phyloP scores from a whole-genome alignment of 2,113 vertebrate genomes.

The Chionomys nivalis region DNA sequence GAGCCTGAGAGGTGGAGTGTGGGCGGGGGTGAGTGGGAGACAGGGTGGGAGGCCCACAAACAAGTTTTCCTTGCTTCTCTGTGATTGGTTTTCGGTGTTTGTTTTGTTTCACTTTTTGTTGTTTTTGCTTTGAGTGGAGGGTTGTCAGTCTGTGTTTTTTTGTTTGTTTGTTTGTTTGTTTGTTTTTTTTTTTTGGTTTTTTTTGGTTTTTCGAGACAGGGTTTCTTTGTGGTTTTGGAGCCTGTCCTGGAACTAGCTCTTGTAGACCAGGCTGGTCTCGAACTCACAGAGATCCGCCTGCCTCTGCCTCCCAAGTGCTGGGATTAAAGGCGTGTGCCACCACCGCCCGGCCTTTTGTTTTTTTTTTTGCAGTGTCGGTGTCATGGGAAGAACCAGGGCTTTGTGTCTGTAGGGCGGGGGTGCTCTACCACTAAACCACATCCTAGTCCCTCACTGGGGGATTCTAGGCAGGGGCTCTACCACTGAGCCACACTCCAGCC shows the following conservation, averaged over 20 bases:
- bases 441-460: neutral
- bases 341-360: no score
- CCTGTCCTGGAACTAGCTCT: no score
- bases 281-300: no score
- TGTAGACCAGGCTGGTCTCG: no score
- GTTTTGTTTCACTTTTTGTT: neutral
- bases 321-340: no score
- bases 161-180: no score
- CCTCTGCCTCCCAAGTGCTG: no score
- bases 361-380: neutral
- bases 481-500: neutral
- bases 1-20: neutral
- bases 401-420: neutral
- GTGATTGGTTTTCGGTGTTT: neutral
- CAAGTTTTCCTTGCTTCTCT: conserved; percentile 48
- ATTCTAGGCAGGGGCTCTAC: neutral
- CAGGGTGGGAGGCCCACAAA: neutral
- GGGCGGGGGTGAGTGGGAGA: neutral
- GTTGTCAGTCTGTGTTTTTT: neutral
- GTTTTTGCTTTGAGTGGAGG: neutral
- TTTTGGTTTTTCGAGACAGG: no score
- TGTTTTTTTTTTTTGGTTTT: no score
- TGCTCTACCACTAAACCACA: neutral
- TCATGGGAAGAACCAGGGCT: neutral
- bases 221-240: no score